Percentiles rank a stretch among this genome's conserved stretches.
These are phyloP conservation scores for Cyprinodon diabolis DNA, from an alignment of 2,797 vertebrate species.

Conservation along the genomic window DNA sequence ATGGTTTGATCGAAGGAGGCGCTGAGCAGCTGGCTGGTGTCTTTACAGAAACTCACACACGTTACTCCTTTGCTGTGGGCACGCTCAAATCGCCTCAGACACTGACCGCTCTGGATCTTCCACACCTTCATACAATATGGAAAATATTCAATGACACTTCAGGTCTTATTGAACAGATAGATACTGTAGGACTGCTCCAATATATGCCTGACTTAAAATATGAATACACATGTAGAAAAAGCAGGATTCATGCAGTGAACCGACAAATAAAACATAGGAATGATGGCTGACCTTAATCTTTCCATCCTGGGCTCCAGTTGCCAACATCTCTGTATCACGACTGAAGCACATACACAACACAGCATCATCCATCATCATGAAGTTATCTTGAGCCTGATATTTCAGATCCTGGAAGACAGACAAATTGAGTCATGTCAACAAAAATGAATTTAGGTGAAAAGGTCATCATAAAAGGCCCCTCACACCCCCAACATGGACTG, in stretches of 20 bases:
- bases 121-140: conserved; percentile 84
- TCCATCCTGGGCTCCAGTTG: conserved; percentile 95
- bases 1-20: conserved; percentile 98
- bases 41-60: conserved; percentile 96
- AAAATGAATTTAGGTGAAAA: neutral
- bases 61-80: conserved; percentile 99
- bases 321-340: conserved; percentile 96
- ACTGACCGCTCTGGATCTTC: conserved; percentile 99
- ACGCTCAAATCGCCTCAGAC: conserved; percentile 93
- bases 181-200: neutral
- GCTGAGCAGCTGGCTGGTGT: conserved; percentile 97
- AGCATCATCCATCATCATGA: conserved; percentile 99
- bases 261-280: neutral
- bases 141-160: neutral
- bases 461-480: too few species aligned
- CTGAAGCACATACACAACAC: conserved; percentile 98
- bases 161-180: neutral
- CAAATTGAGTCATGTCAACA: neutral
- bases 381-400: conserved; percentile 98
- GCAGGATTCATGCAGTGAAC: neutral
- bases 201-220: neutral
- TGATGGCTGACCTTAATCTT: conserved; percentile 84
- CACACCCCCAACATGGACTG: too few species aligned
- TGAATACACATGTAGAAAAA: neutral
- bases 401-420: conserved; percentile 90